Percentiles rank a stretch among this genome's conserved stretches.
These are phyloP conservation scores for Troides helena DNA, from an alignment of 2,888 invertebrate genomes.

Conservation along the genomic window DNA sequence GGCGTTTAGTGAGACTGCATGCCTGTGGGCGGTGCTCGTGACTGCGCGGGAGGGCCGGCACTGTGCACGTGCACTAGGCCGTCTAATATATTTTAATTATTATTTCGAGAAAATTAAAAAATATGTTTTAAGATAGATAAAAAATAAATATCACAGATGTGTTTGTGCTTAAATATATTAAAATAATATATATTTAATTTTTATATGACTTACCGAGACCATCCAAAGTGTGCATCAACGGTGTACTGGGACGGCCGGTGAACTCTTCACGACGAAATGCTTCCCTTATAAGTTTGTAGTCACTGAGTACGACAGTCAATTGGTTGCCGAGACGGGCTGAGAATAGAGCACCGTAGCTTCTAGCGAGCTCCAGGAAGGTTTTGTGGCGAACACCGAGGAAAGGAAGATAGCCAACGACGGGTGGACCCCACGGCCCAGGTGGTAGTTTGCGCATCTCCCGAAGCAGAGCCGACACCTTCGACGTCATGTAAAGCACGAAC, in stretches of 20 bases:
- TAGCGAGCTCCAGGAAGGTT: slow-evolving; percentile 87
- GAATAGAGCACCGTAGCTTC: slow-evolving; percentile 90
- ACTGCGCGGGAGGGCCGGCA: slow-evolving; percentile 42
- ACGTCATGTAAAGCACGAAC: slow-evolving; percentile 72
- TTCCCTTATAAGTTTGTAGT: slow-evolving; percentile 91
- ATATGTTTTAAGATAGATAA: background rate
- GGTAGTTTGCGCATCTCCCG: slow-evolving; percentile 81
- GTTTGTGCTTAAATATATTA: too few relatives aligned
- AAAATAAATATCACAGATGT: background rate
- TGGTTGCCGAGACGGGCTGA: slow-evolving; percentile 90
- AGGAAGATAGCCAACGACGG: slow-evolving; percentile 90
- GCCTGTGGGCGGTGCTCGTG: slow-evolving; percentile 59
- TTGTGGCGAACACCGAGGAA: slow-evolving; percentile 90
- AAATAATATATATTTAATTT: slow-evolving; percentile 2
- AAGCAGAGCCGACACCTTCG: slow-evolving; percentile 70
- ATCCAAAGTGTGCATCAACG: slow-evolving; percentile 91
- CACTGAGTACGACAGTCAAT: slow-evolving; percentile 91
- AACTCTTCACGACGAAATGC: slow-evolving; percentile 93
- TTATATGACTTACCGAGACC: slow-evolving; percentile 89
- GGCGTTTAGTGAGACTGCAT: slow-evolving; percentile 39
- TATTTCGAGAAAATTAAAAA: background rate
- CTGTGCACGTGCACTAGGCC: slow-evolving; percentile 45
- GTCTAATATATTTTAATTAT: slow-evolving; percentile 49
- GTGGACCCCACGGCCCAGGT: slow-evolving; percentile 94
- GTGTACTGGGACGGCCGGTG: slow-evolving; percentile 92